phyloP scores from a whole-genome alignment of 2,113 vertebrate species.

The Dicrurus megarhynchus region DNA sequence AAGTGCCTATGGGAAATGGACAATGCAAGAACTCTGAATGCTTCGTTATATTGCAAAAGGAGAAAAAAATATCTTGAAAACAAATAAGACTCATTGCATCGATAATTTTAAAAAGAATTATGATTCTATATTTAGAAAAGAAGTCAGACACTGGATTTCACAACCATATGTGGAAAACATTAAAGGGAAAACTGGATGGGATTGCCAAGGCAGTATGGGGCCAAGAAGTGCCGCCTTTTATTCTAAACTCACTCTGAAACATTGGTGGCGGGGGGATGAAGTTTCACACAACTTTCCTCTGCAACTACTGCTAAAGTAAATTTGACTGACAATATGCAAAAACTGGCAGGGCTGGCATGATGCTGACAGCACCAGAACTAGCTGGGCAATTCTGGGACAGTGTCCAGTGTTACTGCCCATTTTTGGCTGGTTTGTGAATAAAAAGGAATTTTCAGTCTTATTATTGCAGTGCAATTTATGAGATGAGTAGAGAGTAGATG shows the following conservation, averaged over 20 bases:
- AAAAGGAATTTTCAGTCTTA: not conserved
- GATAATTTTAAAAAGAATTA: not conserved
- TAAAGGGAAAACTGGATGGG: not conserved
- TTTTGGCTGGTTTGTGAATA: not conserved
- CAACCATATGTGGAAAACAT: constrained; percentile 55
- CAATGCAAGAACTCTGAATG: not conserved
- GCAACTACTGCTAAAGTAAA: not conserved
- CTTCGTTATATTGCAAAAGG: not conserved
- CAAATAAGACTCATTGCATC: not conserved
- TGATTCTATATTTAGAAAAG: constrained; percentile 3
- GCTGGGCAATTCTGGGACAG: not conserved
- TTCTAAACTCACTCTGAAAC: not conserved
- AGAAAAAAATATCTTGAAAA: not conserved
- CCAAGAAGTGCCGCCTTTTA: not conserved
- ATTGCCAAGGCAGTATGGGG: not conserved
- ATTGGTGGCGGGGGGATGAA: rapidly evolving
- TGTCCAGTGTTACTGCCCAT: not conserved
- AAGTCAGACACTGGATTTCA: constrained; percentile 1
- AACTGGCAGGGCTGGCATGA: not conserved
- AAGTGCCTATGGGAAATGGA: not conserved
- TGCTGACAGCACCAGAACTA: not conserved
- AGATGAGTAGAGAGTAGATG: not conserved
- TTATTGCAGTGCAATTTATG: not conserved
- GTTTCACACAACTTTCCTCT: not conserved
- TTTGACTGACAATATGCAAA: not conserved